Base-by-base conservation (phyloP, 2,797 vertebrate genomes). In the Triplophysa yarkandensis region DNA sequence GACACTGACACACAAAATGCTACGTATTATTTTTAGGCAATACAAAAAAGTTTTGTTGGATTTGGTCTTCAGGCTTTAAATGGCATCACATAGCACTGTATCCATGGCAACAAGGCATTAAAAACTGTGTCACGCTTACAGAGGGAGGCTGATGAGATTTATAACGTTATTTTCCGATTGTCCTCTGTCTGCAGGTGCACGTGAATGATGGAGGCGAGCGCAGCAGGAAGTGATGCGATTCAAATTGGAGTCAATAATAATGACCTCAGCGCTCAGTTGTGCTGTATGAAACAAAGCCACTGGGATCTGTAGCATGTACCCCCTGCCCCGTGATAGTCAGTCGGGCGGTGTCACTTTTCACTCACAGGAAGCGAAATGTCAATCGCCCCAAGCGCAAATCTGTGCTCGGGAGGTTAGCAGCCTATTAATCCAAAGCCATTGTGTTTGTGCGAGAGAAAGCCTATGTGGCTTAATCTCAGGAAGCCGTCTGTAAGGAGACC, bases 331-430 rank as follows among this genome's bases (percentile, higher is more conserved):
- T 60, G 30, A 67, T 13, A 46, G 10, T 48, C 63, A 21, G 41
- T 36, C 17, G 14, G 10, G 6, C 4, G 23, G 60, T 39, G 62
- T 46, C 52, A 67, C 13, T 74, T 10, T 19, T 62, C 60, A 39
- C 36, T 41, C 28, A 67, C 28, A 67, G 57, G 28, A 50, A 28
- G 21, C 4, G 5, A 52, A 75, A 61, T 68, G 32, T 52, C 64
- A 75, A 52, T 68, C 21, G 21, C 30, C 64, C 23, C 8, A 39
- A 46, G 63, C 50, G 36, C 28, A 74, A 66, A 74, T 65, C 21
- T 66, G 46, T 17, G 52, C 25, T 64, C 52, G 14, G 11, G 32
- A 63, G 60, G 23, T 63, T 64, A 55, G 41, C 55, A 44, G 41
- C 46, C 61, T 19, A 32, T 64, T 55, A 73, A 64, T 23, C 27